A percentile compares a stretch with the other conserved stretches of the same genome.
phyloP scores from a whole-genome alignment of 2,888 invertebrate species.

The Agonopterix alstromeriana region DNA sequence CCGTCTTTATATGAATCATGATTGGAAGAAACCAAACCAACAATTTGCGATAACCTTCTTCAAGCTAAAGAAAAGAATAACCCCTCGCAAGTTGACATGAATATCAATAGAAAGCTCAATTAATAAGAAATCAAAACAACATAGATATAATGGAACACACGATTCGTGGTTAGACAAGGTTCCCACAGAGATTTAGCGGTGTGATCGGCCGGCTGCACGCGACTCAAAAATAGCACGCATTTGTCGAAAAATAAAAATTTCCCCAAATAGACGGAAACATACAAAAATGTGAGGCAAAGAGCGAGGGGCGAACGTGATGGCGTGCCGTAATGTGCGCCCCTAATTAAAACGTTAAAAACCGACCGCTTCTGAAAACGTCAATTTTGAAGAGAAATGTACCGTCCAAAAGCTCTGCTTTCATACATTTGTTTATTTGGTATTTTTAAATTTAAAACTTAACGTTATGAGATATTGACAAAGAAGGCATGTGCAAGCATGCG shows the following conservation, averaged over 20 bases:
- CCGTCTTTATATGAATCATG: too few species aligned
- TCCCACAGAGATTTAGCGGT: conserved; percentile 74
- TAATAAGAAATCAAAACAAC: conserved; percentile 21
- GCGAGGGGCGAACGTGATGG: conserved; percentile 73
- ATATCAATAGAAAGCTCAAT: conserved; percentile 6
- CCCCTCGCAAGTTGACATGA: not conserved
- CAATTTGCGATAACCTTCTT: too few species aligned
- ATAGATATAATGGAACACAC: conserved; percentile 16
- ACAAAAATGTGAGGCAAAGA: conserved; percentile 72
- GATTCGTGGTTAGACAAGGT: conserved; percentile 35
- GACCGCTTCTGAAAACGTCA: conserved; percentile 73
- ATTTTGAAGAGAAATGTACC: conserved; percentile 75
- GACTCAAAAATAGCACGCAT: conserved; percentile 71
- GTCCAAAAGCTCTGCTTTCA: conserved; percentile 66
- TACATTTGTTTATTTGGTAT: conserved; percentile 61
- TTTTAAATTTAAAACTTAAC: conserved; percentile 36
- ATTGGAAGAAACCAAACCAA: too few species aligned
- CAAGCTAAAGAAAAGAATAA: too few species aligned
- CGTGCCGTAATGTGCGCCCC: conserved; percentile 75
- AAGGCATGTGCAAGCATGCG: too few species aligned
- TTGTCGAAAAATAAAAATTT: conserved; percentile 76
- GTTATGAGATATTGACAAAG: not conserved
- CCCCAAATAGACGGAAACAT: conserved; percentile 76
- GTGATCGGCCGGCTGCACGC: conserved; percentile 70
- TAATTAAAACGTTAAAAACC: conserved; percentile 77